Conservation (phyloP, 2,113 vertebrate genomes). For the Salvelinus sp. region DNA sequence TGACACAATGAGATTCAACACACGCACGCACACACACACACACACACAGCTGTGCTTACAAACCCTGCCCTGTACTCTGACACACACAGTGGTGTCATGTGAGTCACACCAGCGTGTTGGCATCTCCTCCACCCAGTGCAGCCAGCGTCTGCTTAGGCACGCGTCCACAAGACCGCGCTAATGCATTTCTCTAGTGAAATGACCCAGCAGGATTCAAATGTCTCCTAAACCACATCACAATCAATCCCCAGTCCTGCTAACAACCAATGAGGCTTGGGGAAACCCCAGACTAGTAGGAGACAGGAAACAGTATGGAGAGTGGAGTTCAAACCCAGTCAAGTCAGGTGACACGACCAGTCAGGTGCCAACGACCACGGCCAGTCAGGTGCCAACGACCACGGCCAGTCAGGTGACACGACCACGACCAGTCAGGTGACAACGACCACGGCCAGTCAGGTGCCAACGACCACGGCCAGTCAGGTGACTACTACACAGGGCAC, state of each 20-base stretch:
- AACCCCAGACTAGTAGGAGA: not conserved
- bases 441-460: no score
- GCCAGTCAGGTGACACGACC: no score
- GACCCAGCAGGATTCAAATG: slow-evolving; percentile 13
- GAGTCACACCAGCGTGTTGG: slow-evolving; percentile 61
- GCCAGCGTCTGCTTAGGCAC: slow-evolving; percentile 27
- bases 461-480: no score
- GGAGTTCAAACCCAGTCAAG: no score
- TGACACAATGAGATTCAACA: slow-evolving; percentile 22
- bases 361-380: no score
- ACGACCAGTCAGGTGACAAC: no score
- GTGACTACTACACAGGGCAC: no score
- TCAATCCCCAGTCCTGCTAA: not conserved
- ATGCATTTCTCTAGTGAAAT: not conserved
- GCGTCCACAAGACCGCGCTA: not conserved
- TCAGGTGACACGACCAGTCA: no score
- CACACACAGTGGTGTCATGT: slow-evolving; percentile 43
- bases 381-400: no score
- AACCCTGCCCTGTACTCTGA: slow-evolving; percentile 55
- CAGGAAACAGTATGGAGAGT: not conserved
- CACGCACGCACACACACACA: slow-evolving; percentile 34
- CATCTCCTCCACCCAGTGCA: slow-evolving; percentile 43
- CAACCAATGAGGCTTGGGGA: not conserved
- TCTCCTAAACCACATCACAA: not conserved
- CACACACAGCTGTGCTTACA: slow-evolving; percentile 37